Conservation (phyloP, 2,797 vertebrate species). For the Acanthis flammea region DNA sequence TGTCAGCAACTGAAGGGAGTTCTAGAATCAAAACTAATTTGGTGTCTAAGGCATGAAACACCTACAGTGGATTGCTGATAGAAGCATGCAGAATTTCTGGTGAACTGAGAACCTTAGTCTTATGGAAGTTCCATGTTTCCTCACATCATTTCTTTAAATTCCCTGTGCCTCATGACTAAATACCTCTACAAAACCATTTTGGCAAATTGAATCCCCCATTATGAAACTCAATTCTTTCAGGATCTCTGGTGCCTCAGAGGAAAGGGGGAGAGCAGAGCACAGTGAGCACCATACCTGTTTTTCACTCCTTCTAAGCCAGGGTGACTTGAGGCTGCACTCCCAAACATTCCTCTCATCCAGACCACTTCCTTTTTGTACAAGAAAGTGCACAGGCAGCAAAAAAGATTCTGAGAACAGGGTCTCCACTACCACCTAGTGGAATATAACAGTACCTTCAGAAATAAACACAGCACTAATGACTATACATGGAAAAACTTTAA, state of each 20-base stretch:
- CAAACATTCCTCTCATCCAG: neutral
- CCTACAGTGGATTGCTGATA: neutral
- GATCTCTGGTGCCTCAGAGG: neutral
- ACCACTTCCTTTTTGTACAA: neutral
- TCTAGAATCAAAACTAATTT: neutral
- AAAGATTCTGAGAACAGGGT: neutral
- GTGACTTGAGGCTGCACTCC: neutral
- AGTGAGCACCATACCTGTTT: too few species aligned
- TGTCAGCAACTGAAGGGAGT: neutral
- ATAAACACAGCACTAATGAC: neutral
- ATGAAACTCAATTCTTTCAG: neutral
- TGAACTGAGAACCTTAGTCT: neutral
- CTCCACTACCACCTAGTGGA: constrained; percentile 62
- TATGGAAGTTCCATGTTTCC: neutral
- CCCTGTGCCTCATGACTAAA: neutral
- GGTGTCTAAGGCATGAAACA: neutral
- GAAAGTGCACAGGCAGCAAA: neutral
- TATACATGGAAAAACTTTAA: neutral
- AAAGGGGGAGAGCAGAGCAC: neutral
- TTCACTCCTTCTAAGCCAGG: neutral
- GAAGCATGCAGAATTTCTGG: neutral
- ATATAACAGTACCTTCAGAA: neutral
- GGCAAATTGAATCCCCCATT: neutral
- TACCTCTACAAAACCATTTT: neutral
- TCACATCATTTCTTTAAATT: neutral